Percentiles rank a stretch among this genome's conserved stretches.
phyloP scores from a whole-genome alignment of 2,888 invertebrate genomes.

The Scaptomyza parva region DNA sequence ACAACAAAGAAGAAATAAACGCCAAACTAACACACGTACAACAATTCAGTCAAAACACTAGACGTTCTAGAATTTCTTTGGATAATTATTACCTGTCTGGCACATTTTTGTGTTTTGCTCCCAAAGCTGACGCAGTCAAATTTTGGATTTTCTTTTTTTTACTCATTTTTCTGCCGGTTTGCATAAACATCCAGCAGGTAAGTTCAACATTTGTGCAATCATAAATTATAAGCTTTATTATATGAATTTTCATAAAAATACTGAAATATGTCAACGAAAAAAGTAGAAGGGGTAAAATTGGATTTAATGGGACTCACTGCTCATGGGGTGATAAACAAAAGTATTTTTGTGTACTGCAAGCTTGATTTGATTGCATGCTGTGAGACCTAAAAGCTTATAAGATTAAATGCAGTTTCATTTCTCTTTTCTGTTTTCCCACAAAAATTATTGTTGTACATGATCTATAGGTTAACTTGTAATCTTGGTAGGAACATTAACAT shows the following conservation, averaged over 20 bases:
- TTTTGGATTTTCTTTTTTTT: constrained; percentile 39
- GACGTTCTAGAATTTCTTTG: constrained; percentile 64
- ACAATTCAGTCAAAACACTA: constrained; percentile 7
- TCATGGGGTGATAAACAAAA: too few species aligned
- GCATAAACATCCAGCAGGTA: constrained; percentile 66
- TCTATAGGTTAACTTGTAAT: not conserved
- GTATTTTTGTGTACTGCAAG: constrained; percentile 6
- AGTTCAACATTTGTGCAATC: constrained; percentile 35
- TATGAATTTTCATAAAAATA: too few species aligned
- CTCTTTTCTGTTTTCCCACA: not conserved
- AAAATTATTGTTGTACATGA: too few species aligned
- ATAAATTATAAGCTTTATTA: too few species aligned
- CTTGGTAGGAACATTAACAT: too few species aligned
- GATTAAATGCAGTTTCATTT: not conserved
- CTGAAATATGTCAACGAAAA: not conserved
- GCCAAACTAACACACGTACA: constrained; percentile 10
- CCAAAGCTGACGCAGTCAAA: constrained; percentile 62
- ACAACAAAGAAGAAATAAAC: not conserved
- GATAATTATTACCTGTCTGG: constrained; percentile 64
- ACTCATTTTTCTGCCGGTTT: constrained; percentile 45
- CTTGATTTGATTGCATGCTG: not conserved
- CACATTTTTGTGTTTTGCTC: constrained; percentile 50
- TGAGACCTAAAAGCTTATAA: not conserved
- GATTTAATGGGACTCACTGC: not conserved
- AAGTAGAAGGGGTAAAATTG: not conserved